Conservation (phyloP, 1,140 invertebrate species). For the Rhynchophorus ferrugineus region DNA sequence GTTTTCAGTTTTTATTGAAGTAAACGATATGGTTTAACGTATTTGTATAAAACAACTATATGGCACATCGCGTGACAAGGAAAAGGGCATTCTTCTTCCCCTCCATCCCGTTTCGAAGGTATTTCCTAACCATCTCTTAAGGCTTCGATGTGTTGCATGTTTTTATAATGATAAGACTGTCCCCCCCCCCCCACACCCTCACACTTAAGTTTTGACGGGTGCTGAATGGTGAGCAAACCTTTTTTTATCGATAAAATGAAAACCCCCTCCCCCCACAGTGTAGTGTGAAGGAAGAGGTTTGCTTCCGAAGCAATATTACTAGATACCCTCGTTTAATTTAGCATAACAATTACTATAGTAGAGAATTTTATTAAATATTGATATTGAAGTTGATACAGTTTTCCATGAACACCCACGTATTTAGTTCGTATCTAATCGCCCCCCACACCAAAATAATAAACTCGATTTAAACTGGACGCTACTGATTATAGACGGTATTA, state of each 20-base stretch:
- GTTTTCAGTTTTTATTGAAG: not conserved
- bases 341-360: conserved; percentile 9
- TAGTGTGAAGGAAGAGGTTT: too few species aligned
- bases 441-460: too few species aligned
- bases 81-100: conserved; percentile 1
- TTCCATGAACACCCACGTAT: too few species aligned
- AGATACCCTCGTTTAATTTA: too few species aligned
- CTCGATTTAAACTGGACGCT: too few species aligned
- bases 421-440: too few species aligned
- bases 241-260: too few species aligned
- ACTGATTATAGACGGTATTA: too few species aligned
- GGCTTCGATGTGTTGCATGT: conserved; percentile 5
- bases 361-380: conserved; percentile 6
- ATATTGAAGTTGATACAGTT: too few species aligned
- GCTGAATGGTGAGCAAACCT: too few species aligned
- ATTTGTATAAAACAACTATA: not conserved
- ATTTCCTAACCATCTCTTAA: not conserved
- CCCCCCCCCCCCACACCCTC: not conserved
- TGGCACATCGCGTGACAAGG: not conserved
- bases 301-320: too few species aligned
- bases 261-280: too few species aligned
- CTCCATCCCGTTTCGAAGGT: not conserved
- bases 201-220: not conserved
- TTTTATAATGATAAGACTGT: conserved; percentile 13
- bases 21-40: not conserved